These are phyloP conservation scores for Larimichthys crocea DNA, from an alignment of 2,113 vertebrate genomes.

Conservation along the genomic window DNA sequence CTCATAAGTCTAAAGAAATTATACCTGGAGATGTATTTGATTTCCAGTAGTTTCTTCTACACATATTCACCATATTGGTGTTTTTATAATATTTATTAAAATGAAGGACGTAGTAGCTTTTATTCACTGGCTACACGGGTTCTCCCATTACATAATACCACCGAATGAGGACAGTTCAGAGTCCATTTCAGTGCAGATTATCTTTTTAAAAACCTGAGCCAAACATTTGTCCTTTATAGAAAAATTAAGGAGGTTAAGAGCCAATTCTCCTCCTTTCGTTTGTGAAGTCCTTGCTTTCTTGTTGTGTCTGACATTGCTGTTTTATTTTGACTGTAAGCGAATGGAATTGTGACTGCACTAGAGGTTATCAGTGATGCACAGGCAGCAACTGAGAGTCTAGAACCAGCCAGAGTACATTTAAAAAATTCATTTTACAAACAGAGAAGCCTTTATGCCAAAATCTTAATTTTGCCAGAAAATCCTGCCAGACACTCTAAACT, in stretches of 20 bases:
- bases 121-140: slow-evolving; percentile 48
- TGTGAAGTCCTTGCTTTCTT: slow-evolving; percentile 44
- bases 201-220: slow-evolving; percentile 62
- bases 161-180: slow-evolving; percentile 52
- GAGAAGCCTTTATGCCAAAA: slow-evolving; percentile 10
- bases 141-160: slow-evolving; percentile 69
- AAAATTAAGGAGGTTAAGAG: slow-evolving; percentile 39
- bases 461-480: neutral
- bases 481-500: neutral
- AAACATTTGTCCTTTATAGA: slow-evolving; percentile 45
- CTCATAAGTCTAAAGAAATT: slow-evolving; percentile 33
- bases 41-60: slow-evolving; percentile 56
- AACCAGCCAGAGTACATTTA: neutral
- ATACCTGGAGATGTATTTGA: slow-evolving; percentile 31
- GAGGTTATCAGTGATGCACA: slow-evolving; percentile 12
- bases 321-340: slow-evolving; percentile 51
- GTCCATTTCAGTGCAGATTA: slow-evolving; percentile 55
- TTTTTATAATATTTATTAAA: slow-evolving; percentile 74
- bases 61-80: slow-evolving; percentile 86
- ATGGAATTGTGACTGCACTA: slow-evolving; percentile 39
- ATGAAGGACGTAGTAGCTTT: slow-evolving; percentile 66
- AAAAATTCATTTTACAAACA: neutral
- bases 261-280: slow-evolving; percentile 6
- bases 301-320: slow-evolving; percentile 40
- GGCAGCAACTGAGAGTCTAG: slow-evolving; percentile 1